phyloP scores from a whole-genome alignment of 2,113 vertebrate genomes.

The Damaliscus lunatus region DNA sequence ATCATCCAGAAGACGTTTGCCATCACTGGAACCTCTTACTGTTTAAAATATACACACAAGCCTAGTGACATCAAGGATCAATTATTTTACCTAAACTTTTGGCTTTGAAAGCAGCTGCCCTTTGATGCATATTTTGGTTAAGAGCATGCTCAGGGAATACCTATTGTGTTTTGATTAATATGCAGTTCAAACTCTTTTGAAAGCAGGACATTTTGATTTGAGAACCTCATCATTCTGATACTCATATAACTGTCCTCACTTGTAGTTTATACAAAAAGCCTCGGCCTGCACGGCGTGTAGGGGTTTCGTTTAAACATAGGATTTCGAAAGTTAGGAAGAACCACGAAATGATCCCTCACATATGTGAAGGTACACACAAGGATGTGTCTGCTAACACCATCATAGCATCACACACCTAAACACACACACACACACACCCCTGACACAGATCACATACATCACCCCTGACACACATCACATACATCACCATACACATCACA shows the following conservation, averaged over 20 bases:
- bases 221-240: slow-evolving; percentile 39
- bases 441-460: background rate
- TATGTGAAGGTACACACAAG: background rate
- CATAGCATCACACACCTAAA: background rate
- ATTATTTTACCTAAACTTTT: slow-evolving; percentile 20
- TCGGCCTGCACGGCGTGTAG: slow-evolving; percentile 18
- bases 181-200: slow-evolving; percentile 69
- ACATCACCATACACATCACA: background rate
- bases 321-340: slow-evolving; percentile 47
- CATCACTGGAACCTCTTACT: background rate
- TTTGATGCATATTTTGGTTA: background rate
- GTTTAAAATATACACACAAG: background rate
- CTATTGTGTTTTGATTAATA: slow-evolving; percentile 66
- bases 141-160: background rate
- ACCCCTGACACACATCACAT: background rate
- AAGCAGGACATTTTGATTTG: background rate
- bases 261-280: slow-evolving; percentile 13
- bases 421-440: background rate
- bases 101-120: slow-evolving; percentile 22
- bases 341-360: background rate
- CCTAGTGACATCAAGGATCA: background rate
- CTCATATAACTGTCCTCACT: background rate
- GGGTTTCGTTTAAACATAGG: slow-evolving; percentile 30
- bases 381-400: background rate
- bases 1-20: background rate